Evolutionary conservation across 2,113 vertebrate genomes (phyloP), one percentile per base, ranked within the genome.

Genomic region (Loxodonta africana): DNA sequence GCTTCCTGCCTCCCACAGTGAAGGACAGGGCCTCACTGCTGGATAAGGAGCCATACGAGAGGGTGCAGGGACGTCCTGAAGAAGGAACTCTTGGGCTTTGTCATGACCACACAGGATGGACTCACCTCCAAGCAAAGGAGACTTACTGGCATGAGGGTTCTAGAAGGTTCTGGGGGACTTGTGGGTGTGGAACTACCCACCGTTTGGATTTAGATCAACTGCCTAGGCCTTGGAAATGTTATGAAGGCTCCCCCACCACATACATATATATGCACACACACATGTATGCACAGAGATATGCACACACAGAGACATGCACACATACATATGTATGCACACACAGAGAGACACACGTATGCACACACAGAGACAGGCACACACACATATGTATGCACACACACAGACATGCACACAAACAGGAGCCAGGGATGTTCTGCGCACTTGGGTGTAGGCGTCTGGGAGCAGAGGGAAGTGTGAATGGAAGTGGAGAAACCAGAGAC

Each of bases 221-320:
- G 3, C 65, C 65, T 23, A 67, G 65, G 28, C 26, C 53, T 3
- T 12, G 65, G 65, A 25, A 3, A 4, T 67, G 28, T 30, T 67
- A 25, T 30, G 65, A 67, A 30, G 65, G 28, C 12, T 30, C 20
- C 4, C 21, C 33, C n/a, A 12, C 33, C 83, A 48, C 60, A 23
- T 9, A 46, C 2, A 25, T 28, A 85, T 20, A 17, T 5, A 12
- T 57, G 53, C 0, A 14, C 5, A 60, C 20, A 71, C 37, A 37
- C 37, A 37, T 37, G 37, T 37, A 37, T 37, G 37, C 37, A 37
- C 65, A n/a, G 3, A 67, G 65, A 67, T 14, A 9, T 23, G 4
- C 1, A 1, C 23, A 71, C 18, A 53, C 10, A 11, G 2, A 84
- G 3, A 18, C 0, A 18, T 2, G 21, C 26, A 30, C 46, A 30